Evolutionary conservation across 2,113 vertebrate species (phyloP).

Genomic region (Poecilia latipinna): DNA sequence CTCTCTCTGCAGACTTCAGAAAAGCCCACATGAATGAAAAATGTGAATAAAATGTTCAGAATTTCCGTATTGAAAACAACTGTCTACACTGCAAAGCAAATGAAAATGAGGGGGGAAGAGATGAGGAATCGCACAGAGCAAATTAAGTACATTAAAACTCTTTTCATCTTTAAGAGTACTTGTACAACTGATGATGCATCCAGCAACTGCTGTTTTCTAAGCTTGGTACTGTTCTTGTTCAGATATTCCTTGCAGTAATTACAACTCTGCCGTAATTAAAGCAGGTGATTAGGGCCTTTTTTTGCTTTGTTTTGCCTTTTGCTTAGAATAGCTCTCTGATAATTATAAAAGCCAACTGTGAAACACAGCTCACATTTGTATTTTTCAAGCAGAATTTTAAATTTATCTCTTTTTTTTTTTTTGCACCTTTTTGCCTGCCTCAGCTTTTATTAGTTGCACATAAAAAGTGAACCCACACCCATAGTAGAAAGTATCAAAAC

Average conservation of each 20-base stretch:
- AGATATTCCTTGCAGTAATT: too few relatives aligned
- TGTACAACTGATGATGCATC: not conserved
- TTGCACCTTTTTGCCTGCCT: not conserved
- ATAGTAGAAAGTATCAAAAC: too few relatives aligned
- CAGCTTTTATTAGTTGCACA: constrained; percentile 3
- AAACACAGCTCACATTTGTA: too few relatives aligned
- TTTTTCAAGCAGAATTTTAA: not conserved
- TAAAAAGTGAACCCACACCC: too few relatives aligned
- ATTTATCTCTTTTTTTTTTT: not conserved
- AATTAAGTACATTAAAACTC: not conserved
- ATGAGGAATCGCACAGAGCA: not conserved
- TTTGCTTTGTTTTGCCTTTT: too few relatives aligned
- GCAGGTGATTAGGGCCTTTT: too few relatives aligned
- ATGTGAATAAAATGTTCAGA: too few relatives aligned
- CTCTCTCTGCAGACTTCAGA: not conserved
- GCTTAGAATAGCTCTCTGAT: too few relatives aligned
- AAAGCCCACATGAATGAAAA: not conserved
- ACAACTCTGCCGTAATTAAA: too few relatives aligned
- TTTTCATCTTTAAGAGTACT: not conserved
- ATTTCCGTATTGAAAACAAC: not conserved
- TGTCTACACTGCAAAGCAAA: not conserved
- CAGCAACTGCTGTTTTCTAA: not conserved
- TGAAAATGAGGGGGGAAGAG: too few relatives aligned
- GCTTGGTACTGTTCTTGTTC: not conserved
- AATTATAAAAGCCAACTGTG: too few relatives aligned